A percentile compares a stretch with the other conserved stretches of the same genome.
Conservation (phyloP, 2,113 vertebrate species). For the Cephalopterus ornatus region DNA sequence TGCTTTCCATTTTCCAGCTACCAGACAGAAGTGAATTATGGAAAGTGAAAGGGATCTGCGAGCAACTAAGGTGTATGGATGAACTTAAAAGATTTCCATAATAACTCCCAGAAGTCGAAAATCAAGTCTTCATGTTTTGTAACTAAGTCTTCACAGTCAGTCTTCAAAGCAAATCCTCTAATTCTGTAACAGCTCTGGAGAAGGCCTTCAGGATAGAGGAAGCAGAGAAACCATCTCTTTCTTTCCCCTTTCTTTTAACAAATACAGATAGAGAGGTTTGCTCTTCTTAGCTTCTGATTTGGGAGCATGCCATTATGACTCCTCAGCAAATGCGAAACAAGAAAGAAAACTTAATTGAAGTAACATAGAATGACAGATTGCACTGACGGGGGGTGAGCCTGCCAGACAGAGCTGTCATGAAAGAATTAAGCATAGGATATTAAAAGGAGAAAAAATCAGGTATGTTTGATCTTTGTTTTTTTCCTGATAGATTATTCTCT, state of each 20-base stretch:
- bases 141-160: neutral
- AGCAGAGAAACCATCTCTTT: neutral
- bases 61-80: neutral
- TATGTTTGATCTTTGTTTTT: neutral
- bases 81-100: neutral
- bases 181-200: neutral
- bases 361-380: constrained; percentile 16
- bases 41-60: neutral
- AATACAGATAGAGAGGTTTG: neutral
- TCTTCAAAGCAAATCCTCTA: neutral
- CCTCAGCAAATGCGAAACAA: neutral
- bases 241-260: neutral
- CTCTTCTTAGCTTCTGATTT: constrained; percentile 14
- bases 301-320: neutral
- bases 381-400: neutral
- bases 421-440: neutral
- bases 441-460: neutral
- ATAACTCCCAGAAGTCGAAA: neutral
- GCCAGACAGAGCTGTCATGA: constrained; percentile 10
- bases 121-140: neutral
- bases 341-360: constrained; percentile 43
- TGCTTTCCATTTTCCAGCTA: neutral
- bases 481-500: neutral
- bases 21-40: neutral
- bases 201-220: neutral